Evolutionary conservation across 2,888 invertebrate species (phyloP), one percentile per base, ranked within the genome.

Genomic region (Eilema caniola): DNA sequence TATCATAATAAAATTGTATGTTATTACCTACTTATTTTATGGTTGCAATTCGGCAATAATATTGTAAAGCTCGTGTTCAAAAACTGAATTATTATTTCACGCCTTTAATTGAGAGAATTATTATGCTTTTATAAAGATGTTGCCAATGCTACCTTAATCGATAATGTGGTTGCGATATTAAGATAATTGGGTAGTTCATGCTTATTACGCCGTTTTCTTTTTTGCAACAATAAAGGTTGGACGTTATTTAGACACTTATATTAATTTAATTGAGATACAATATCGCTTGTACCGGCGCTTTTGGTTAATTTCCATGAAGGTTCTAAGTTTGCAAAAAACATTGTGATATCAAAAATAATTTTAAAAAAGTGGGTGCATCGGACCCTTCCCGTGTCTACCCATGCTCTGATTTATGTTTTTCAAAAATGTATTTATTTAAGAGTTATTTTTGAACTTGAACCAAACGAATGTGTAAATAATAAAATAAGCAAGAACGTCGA

Each of bases 111-210:
- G 80, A 69, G 75, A 74, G 77, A 81, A 81, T 81, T 77, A 76
- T 79, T 74, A 75, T 71, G 70, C 73, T 73, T 72, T 76, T 76
- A 78, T 80, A 71, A 78, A 77, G 82, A 81, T 69, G 66, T 79
- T 75, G 68, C 71, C 73, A 81, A 81, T 69, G 66, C 77, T 75
- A 67, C 71, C 73, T 82, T 79, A 81, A 81, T 76, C 80, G 76
- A 82, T 76, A 73, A 74, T 76, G 75, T 75, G 79, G 76, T 77
- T 71, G 72, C 69, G 74, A 73, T 76, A 77, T 82, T 72, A 82
- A 70, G 70, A 74, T 75, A 78, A 53, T 53, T n/a, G 53, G 8
- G n/a, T 3, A n/a, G 8, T 53, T n/a, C n/a, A 81, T 77, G 47
- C 60, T 62, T 66, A 31, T 70, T 41, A 66, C 14, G 25, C 20